Conservation (phyloP, 2,888 invertebrate genomes). For the Lasioglossum lativentre region DNA sequence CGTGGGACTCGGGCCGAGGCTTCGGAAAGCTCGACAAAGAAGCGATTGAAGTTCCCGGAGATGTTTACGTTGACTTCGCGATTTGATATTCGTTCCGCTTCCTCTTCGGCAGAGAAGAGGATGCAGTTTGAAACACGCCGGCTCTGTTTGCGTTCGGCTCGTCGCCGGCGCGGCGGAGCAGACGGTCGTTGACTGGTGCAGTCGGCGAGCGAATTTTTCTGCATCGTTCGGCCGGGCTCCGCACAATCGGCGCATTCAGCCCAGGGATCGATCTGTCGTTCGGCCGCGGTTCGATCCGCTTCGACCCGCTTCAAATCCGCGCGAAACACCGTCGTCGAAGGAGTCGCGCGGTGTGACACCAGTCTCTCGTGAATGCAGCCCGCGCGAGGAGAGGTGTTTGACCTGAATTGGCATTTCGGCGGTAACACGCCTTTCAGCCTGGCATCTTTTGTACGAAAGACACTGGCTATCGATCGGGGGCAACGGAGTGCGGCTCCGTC, state of each 20-base stretch:
- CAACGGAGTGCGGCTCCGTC: background rate
- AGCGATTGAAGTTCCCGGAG: slow-evolving; percentile 7
- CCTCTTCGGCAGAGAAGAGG: background rate
- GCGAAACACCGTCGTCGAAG: slow-evolving; percentile 11
- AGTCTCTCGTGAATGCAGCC: slow-evolving; percentile 41
- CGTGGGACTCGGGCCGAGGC: background rate
- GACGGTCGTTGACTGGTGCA: slow-evolving; percentile 32
- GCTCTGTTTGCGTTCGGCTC: slow-evolving; percentile 20
- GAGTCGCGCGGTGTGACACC: slow-evolving; percentile 41
- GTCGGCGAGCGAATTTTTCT: slow-evolving; percentile 33
- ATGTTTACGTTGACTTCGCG: slow-evolving; percentile 18
- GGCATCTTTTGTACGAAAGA: slow-evolving; percentile 26
- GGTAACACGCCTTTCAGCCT: slow-evolving; percentile 25
- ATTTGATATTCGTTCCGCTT: slow-evolving; percentile 5
- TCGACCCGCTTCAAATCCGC: background rate
- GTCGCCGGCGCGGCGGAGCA: slow-evolving; percentile 10
- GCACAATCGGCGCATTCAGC: slow-evolving; percentile 21
- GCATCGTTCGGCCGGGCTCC: slow-evolving; percentile 1
- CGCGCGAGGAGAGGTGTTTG: slow-evolving; percentile 46
- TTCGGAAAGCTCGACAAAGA: slow-evolving; percentile 28
- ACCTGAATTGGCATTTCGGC: slow-evolving; percentile 52
- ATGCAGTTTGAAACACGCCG: slow-evolving; percentile 4
- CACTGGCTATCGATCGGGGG: slow-evolving; percentile 36
- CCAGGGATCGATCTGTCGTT: slow-evolving; percentile 54
- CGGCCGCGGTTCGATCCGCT: slow-evolving; percentile 22